Percentiles rank a stretch among this genome's conserved stretches.
Evolutionary conservation across 2,797 vertebrate genomes (phyloP).

Genomic region (Urophycis tenuis): DNA sequence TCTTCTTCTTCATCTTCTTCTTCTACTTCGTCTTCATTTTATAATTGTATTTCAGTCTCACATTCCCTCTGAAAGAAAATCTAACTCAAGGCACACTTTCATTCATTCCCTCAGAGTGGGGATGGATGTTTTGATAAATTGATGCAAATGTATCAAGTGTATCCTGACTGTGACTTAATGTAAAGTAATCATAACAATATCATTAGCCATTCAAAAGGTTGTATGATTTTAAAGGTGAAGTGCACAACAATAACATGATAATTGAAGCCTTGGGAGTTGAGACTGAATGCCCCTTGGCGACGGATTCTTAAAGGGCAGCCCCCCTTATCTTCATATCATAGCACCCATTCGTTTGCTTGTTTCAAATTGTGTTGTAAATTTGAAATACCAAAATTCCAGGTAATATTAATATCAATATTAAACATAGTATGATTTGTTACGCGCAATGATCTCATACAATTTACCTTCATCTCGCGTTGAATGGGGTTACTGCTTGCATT

Average conservation of each 20-base stretch:
- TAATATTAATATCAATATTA: not conserved
- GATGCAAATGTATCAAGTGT: not conserved
- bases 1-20: not conserved
- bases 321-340: not conserved
- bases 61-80: not conserved
- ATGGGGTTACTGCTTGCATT: too few species aligned
- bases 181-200: not conserved
- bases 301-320: not conserved
- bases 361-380: too few species aligned
- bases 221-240: not conserved
- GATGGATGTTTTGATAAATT: not conserved
- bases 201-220: not conserved
- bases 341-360: not conserved
- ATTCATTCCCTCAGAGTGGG: not conserved
- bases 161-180: not conserved
- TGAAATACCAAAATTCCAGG: too few species aligned
- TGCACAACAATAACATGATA: not conserved
- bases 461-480: too few species aligned
- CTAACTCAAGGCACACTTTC: not conserved
- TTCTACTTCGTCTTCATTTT: too few species aligned
- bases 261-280: conserved; percentile 2
- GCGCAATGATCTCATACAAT: too few species aligned
- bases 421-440: not conserved
- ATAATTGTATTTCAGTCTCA: not conserved
- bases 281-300: not conserved